Evolutionary conservation across 2,888 invertebrate genomes (phyloP), one percentile per base, ranked within the genome.

Genomic region (Brachynemurus nebulosus): DNA sequence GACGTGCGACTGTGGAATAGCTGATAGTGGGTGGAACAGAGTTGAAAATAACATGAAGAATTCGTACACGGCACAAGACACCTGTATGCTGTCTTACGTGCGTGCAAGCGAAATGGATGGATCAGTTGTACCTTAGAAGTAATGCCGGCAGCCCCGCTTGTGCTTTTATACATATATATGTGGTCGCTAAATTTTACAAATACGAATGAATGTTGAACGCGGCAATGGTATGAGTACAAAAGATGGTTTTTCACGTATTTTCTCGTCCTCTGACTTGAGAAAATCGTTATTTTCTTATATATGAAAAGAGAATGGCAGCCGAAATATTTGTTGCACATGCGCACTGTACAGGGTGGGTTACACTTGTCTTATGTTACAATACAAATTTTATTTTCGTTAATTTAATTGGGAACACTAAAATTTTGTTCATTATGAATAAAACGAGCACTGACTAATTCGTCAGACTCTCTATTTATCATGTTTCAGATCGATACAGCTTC

Each of bases 231-330:
- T 30, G 30, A n/a, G 36, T 12, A 19, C 17, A n/a, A n/a, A n/a
- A n/a, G n/a, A n/a, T n/a, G n/a, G n/a, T n/a, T n/a, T n/a, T 17
- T 12, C 18, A 38, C 18, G 38, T 38, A 18, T 17, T 38, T 16
- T 38, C 19, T 38, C 18, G 38, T 27, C 14, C 40, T 27, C 27
- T 27, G 19, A 25, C 25, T 27, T 25, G 40, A 40, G 40, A 40
- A 40, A 40, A 40, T 40, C 40, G 30, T 40, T 40, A 40, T 40
- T 23, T 40, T 40, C 40, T 40, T 40, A 40, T 40, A 36, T 30
- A 37, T 40, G 40, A 14, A 38, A 38, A 27, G 27, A 27, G 40
- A 40, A 40, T 40, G 40, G 40, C 40, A 27, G 40, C 25, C 37
- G 20, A 37, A 37, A 37, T 37, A 37, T 20, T 14, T 20, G 20